phyloP scores from a whole-genome alignment of 2,113 vertebrate genomes.

The Narcine bancroftii region DNA sequence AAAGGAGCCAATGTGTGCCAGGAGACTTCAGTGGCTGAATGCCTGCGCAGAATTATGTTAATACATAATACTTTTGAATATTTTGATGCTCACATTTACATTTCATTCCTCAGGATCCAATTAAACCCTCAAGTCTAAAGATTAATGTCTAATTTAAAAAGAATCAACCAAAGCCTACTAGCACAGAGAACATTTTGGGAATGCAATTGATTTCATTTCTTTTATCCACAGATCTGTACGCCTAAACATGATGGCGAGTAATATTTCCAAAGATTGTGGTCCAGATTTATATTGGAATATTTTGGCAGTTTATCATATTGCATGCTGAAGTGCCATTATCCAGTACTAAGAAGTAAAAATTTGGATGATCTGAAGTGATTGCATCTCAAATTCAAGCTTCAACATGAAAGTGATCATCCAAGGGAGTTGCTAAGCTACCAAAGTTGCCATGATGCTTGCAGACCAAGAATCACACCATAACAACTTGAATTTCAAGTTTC shows the following conservation, averaged over 20 bases:
- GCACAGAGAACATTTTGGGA: not conserved
- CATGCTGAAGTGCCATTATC: constrained; percentile 1
- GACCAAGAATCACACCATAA: not conserved
- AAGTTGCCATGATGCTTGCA: not conserved
- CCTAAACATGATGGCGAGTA: not conserved
- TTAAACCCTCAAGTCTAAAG: constrained; percentile 29
- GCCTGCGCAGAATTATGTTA: constrained; percentile 5
- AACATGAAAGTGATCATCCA: no score
- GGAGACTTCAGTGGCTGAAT: not conserved
- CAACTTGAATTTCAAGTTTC: not conserved
- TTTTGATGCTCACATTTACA: constrained; percentile 21
- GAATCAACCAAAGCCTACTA: constrained; percentile 11
- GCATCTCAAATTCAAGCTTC: not conserved
- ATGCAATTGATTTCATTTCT: not conserved
- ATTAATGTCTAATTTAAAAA: constrained; percentile 26
- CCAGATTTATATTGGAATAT: not conserved
- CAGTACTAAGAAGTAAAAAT: not conserved
- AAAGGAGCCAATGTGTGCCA: not conserved
- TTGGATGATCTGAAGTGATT: constrained; percentile 15
- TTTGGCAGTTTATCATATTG: not conserved
- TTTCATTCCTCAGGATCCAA: not conserved
- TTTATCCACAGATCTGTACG: not conserved
- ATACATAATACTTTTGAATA: constrained; percentile 31
- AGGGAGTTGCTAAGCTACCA: not conserved
- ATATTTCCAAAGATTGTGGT: not conserved